A percentile compares a stretch with the other conserved stretches of the same genome.
Evolutionary conservation across 2,888 invertebrate genomes (phyloP).

Genomic region (Epinotia brunnichana): DNA sequence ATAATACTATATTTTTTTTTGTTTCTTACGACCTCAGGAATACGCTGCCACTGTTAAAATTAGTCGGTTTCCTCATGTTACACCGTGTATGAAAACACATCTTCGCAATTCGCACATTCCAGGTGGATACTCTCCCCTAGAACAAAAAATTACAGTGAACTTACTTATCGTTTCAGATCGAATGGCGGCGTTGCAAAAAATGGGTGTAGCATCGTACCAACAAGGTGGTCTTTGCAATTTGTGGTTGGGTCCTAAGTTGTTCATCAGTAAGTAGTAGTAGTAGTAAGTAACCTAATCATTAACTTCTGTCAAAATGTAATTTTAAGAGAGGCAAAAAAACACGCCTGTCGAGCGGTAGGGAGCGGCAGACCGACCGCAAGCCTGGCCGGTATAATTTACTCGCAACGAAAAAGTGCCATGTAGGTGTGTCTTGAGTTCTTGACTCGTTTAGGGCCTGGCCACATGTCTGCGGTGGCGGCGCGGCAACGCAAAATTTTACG

Average conservation of each 20-base stretch:
- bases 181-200: background rate
- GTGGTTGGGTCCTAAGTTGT: background rate
- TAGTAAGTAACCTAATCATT: background rate
- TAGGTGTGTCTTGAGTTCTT: no score
- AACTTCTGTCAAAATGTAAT: background rate
- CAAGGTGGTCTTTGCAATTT: conserved; percentile 5
- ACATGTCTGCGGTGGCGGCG: no score
- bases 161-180: background rate
- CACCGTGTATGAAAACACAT: background rate
- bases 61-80: no score
- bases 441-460: no score
- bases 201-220: background rate
- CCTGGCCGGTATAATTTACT: background rate
- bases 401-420: no score
- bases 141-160: background rate
- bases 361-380: background rate
- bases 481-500: no score
- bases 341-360: background rate
- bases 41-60: no score
- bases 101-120: no score
- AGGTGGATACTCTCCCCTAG: background rate
- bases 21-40: no score
- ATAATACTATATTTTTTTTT: no score
- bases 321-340: background rate
- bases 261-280: conserved; percentile 9